These are phyloP conservation scores for Coluber constrictor DNA, from an alignment of 2,797 vertebrate species.

Conservation along the genomic window DNA sequence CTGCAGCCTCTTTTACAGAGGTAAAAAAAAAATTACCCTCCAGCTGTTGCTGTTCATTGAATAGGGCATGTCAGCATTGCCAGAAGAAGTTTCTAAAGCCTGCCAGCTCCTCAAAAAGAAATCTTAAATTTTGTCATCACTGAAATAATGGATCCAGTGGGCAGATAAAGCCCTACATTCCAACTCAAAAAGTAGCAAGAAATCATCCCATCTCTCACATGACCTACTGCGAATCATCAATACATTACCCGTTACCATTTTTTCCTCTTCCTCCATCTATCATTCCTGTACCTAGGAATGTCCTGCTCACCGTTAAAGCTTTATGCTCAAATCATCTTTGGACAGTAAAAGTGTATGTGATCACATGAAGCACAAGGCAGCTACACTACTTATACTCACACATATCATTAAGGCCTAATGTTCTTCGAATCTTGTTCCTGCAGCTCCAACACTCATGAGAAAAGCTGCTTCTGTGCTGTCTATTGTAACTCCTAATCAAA, in stretches of 20 bases:
- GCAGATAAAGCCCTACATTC: background rate
- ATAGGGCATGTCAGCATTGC: background rate
- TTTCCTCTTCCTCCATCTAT: background rate
- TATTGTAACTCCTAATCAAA: background rate
- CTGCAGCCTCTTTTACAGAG: background rate
- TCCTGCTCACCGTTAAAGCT: background rate
- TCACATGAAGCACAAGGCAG: background rate
- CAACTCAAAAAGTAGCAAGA: background rate
- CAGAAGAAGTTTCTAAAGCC: background rate
- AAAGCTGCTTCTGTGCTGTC: background rate
- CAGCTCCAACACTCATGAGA: background rate
- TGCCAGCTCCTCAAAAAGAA: background rate
- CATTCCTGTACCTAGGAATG: background rate
- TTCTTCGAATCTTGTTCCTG: background rate
- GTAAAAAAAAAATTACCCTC: background rate
- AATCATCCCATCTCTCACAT: background rate
- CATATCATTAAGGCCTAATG: background rate
- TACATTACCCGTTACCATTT: background rate
- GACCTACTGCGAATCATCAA: background rate
- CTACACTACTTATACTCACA: background rate
- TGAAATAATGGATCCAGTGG: background rate
- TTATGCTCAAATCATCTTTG: background rate
- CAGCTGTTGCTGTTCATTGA: background rate
- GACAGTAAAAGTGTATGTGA: background rate
- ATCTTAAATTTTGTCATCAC: background rate